phyloP scores from a whole-genome alignment of 2,888 invertebrate genomes.

The Lasius fuliginosus region DNA sequence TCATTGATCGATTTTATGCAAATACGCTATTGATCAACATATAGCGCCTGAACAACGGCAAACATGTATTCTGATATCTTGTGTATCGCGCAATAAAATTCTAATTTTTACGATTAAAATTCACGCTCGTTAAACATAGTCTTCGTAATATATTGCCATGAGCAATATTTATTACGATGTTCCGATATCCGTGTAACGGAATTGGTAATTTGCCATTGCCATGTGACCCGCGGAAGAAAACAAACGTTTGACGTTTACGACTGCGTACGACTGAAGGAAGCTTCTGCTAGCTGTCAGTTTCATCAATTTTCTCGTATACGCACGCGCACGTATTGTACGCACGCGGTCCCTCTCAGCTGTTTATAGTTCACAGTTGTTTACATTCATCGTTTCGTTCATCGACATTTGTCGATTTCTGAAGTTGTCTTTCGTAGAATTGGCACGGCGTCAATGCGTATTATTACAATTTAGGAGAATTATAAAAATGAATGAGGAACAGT shows the following conservation, averaged over 20 bases:
- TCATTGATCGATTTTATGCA: conserved; percentile 70
- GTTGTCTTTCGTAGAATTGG: neutral
- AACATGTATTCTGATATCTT: neutral
- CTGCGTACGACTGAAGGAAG: neutral
- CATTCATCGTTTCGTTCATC: conserved; percentile 21
- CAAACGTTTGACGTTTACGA: conserved; percentile 44
- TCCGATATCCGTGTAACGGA: neutral
- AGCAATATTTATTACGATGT: neutral
- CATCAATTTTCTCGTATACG: conserved; percentile 5
- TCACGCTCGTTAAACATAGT: neutral
- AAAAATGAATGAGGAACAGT: conserved; percentile 57
- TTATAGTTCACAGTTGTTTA: conserved; percentile 29
- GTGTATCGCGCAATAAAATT: neutral
- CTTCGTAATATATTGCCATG: neutral
- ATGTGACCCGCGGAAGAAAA: conserved; percentile 36
- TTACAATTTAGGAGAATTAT: neutral
- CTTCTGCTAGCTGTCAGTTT: conserved; percentile 31
- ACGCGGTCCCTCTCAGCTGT: conserved; percentile 35
- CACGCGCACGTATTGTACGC: neutral
- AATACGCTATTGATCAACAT: conserved; percentile 54
- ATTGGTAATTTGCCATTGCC: conserved; percentile 18
- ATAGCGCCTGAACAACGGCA: conserved; percentile 1
- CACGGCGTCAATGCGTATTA: neutral
- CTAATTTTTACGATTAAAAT: conserved; percentile 24
- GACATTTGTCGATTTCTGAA: conserved; percentile 10